Conservation (phyloP, 2,797 vertebrate species). For the Melanotaenia boesemani region DNA sequence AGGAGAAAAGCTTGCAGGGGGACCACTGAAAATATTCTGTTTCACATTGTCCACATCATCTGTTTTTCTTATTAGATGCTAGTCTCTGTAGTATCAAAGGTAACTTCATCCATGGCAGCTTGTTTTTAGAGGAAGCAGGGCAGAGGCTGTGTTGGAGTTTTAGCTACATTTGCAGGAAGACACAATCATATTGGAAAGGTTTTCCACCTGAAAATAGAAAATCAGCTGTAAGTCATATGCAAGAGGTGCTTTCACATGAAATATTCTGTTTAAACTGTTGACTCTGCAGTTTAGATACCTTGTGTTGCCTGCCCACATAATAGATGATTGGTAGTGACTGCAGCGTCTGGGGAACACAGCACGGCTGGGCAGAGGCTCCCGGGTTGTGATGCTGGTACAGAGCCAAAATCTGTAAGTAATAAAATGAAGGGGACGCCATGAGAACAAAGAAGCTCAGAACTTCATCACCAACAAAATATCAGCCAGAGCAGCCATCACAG, state of each 20-base stretch:
- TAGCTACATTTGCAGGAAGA: constrained; percentile 94
- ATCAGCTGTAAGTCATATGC: constrained; percentile 19
- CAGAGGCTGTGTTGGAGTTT: constrained; percentile 49
- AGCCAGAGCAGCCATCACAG: not conserved
- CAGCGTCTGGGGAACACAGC: constrained; percentile 89
- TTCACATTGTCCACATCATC: constrained; percentile 18
- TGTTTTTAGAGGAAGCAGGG: constrained; percentile 38
- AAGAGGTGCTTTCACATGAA: constrained; percentile 12
- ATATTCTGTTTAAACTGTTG: not conserved
- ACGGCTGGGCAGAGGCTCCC: constrained; percentile 91
- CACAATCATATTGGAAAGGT: constrained; percentile 93
- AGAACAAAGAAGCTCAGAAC: constrained; percentile 9
- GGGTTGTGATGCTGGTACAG: constrained; percentile 95
- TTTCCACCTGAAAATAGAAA: constrained; percentile 85
- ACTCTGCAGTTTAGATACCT: constrained; percentile 66
- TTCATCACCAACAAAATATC: no score
- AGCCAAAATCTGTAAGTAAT: constrained; percentile 86
- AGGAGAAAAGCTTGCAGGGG: constrained; percentile 21
- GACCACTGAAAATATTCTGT: constrained; percentile 32
- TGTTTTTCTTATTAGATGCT: constrained; percentile 10
- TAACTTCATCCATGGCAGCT: constrained; percentile 25
- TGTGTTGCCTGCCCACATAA: constrained; percentile 90
- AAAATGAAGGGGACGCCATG: constrained; percentile 30
- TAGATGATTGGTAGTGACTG: constrained; percentile 91
- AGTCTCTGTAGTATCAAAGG: constrained; percentile 36